These are phyloP conservation scores for Neria commutata DNA, from an alignment of 2,888 invertebrate genomes.

Conservation along the genomic window DNA sequence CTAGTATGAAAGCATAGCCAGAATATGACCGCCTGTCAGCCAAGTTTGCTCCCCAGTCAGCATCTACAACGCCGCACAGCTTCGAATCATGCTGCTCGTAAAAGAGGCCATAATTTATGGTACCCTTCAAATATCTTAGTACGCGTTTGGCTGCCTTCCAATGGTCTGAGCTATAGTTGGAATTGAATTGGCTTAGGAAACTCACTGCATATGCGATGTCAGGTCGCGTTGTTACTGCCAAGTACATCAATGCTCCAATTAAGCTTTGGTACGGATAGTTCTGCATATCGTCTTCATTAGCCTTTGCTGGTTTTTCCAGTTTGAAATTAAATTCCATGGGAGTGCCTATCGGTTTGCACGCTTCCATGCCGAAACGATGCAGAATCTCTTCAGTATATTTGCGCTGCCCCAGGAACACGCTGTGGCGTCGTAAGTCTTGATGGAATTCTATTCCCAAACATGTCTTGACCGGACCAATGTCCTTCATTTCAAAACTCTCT, in stretches of 20 bases:
- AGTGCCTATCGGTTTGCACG: constrained; percentile 23
- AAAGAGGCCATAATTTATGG: constrained; percentile 21
- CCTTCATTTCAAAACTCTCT: constrained; percentile 30
- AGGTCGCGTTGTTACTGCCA: constrained; percentile 26
- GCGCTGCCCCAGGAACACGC: neutral
- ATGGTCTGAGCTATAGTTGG: constrained; percentile 23
- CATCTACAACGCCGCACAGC: constrained; percentile 27
- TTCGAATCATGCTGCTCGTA: constrained; percentile 12
- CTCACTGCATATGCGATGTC: constrained; percentile 23
- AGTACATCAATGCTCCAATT: constrained; percentile 27
- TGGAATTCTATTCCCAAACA: constrained; percentile 30
- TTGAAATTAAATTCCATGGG: constrained; percentile 24
- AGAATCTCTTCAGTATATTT: constrained; percentile 25
- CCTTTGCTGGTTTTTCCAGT: constrained; percentile 6
- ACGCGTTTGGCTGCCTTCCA: constrained; percentile 32
- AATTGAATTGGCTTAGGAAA: constrained; percentile 27
- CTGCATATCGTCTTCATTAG: constrained; percentile 19
- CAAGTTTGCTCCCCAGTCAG: constrained; percentile 31
- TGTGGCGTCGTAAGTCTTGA: constrained; percentile 9
- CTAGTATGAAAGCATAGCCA: constrained; percentile 29
- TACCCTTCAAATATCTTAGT: constrained; percentile 27
- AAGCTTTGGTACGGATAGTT: constrained; percentile 29
- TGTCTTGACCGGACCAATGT: constrained; percentile 27
- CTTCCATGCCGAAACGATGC: constrained; percentile 24
- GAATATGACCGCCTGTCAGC: constrained; percentile 30